Conservation (phyloP, 2,797 vertebrate genomes). For the Sebastes diploproa region DNA sequence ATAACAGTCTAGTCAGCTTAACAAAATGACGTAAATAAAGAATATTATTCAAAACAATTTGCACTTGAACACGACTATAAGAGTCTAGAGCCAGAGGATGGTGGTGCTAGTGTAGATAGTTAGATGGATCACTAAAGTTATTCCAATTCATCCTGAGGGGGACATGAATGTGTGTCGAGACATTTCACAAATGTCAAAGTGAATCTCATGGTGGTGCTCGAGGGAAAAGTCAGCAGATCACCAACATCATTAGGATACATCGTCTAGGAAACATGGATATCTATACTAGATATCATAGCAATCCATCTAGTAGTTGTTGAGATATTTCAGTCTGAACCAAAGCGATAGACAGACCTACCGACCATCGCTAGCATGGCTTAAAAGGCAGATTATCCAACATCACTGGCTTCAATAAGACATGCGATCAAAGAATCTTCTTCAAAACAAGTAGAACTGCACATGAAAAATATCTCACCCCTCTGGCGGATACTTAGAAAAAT, state of each 20-base stretch:
- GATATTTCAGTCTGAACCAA: neutral
- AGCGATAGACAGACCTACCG: neutral
- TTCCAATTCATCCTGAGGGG: neutral
- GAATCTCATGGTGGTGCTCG: too few species aligned
- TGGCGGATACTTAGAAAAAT: slow-evolving; percentile 11
- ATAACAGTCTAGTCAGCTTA: too few species aligned
- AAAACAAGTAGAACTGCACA: neutral
- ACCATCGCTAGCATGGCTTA: neutral
- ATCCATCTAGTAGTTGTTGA: neutral
- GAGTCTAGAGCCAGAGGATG: neutral
- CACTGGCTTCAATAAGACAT: neutral
- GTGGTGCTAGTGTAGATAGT: neutral
- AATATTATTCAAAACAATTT: neutral
- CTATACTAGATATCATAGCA: neutral
- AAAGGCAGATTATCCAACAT: neutral
- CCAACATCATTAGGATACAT: neutral
- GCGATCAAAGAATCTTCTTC: slow-evolving; percentile 1
- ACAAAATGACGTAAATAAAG: neutral
- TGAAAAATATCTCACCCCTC: neutral
- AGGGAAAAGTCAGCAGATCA: neutral
- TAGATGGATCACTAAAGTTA: neutral
- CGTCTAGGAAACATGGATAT: neutral
- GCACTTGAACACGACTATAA: neutral
- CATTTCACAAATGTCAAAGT: neutral
- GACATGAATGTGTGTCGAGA: neutral